A percentile compares a stretch with the other conserved stretches of the same genome.
These are phyloP conservation scores for Drosophila subpulchrella DNA, from an alignment of 1,140 invertebrate species.

Conservation along the genomic window DNA sequence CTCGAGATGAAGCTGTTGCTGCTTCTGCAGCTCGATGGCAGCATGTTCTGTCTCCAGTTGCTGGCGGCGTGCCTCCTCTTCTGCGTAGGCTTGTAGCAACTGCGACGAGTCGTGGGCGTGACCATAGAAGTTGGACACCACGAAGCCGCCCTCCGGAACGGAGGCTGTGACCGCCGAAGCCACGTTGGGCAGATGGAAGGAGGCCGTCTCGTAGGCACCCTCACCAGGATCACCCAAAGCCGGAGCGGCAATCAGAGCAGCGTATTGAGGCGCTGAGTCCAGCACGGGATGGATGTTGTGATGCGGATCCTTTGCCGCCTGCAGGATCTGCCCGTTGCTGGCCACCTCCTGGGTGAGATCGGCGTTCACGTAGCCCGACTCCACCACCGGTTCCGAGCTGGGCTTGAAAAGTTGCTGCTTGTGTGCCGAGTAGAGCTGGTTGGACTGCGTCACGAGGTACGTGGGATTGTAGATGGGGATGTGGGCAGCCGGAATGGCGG, in stretches of 20 bases:
- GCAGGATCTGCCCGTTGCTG: conserved; percentile 80
- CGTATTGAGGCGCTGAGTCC: conserved; percentile 72
- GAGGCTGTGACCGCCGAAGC: conserved; percentile 41
- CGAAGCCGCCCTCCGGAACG: conserved; percentile 69
- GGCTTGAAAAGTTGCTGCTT: conserved; percentile 82
- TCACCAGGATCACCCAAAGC: conserved; percentile 52
- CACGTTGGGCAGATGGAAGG: conserved; percentile 71
- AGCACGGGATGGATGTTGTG: conserved; percentile 75
- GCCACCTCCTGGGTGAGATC: conserved; percentile 82
- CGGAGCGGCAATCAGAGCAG: conserved; percentile 75
- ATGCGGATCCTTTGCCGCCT: conserved; percentile 80
- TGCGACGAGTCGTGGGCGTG: conserved; percentile 71
- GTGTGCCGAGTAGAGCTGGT: conserved; percentile 79
- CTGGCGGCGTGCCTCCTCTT: conserved; percentile 69
- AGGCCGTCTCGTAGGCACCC: conserved; percentile 55
- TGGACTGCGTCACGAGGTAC: conserved; percentile 82
- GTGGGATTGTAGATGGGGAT: conserved; percentile 84
- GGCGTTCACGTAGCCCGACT: conserved; percentile 71
- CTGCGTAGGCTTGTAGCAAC: conserved; percentile 70
- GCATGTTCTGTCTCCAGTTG: conserved; percentile 75
- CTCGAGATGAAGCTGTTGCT: conserved; percentile 62
- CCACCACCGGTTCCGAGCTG: conserved; percentile 58
- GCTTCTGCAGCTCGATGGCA: conserved; percentile 60
- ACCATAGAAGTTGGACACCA: conserved; percentile 79
- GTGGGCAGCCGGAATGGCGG: conserved; percentile 62